Evolutionary conservation across 2,888 invertebrate genomes (phyloP).

Genomic region (Abrostola tripartita): DNA sequence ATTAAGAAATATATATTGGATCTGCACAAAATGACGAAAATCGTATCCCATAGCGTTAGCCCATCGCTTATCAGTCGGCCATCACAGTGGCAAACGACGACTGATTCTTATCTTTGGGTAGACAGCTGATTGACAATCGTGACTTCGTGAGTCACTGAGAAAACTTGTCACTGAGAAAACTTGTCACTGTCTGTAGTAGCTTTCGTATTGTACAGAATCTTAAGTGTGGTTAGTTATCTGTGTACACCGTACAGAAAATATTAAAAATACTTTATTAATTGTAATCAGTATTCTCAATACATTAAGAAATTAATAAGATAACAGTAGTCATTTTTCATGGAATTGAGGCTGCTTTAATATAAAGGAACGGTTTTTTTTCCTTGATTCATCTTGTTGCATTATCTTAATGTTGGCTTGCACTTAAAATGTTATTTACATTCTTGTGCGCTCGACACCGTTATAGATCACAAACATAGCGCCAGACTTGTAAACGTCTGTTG

Average conservation of each 20-base stretch:
- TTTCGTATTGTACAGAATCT: neutral
- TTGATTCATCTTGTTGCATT: too few relatives aligned
- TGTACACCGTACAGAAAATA: too few relatives aligned
- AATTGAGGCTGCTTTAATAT: too few relatives aligned
- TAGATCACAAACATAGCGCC: too few relatives aligned
- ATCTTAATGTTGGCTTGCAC: too few relatives aligned
- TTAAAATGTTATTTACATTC: too few relatives aligned
- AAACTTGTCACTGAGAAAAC: neutral
- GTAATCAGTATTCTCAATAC: too few relatives aligned
- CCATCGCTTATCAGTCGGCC: neutral
- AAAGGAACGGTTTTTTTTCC: too few relatives aligned
- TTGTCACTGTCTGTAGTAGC: neutral
- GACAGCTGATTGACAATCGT: neutral
- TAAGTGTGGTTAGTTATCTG: neutral
- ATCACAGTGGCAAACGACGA: neutral
- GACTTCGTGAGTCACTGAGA: conserved; percentile 1
- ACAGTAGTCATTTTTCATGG: too few relatives aligned
- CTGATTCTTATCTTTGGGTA: neutral
- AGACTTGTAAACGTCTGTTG: neutral
- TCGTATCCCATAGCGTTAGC: neutral
- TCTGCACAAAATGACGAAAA: neutral
- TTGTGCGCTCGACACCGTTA: too few relatives aligned
- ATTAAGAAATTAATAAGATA: too few relatives aligned
- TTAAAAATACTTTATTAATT: too few relatives aligned
- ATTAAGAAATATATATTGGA: neutral